Conservation (phyloP, 2,797 vertebrate genomes). For the Poeciliopsis infans region DNA sequence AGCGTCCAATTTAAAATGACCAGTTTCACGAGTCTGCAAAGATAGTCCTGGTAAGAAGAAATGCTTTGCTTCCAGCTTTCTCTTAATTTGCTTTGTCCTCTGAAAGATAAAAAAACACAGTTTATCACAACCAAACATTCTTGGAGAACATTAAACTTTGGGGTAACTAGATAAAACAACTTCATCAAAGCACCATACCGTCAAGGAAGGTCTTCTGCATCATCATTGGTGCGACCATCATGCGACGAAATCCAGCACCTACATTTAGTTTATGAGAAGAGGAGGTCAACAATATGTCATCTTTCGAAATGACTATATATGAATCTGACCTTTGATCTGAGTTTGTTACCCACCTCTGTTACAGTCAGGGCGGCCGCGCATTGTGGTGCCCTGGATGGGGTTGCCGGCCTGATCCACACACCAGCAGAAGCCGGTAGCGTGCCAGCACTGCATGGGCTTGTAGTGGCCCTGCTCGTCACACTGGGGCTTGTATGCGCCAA, state of each 20-base stretch:
- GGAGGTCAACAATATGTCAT: not conserved
- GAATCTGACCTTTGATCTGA: not conserved
- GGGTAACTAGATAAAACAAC: not conserved
- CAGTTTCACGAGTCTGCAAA: conserved; percentile 4
- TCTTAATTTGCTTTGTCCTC: conserved; percentile 22
- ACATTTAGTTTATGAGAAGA: not conserved
- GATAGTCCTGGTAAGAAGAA: conserved; percentile 9
- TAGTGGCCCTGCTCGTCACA: conserved; percentile 89
- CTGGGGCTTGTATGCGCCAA: conserved; percentile 81
- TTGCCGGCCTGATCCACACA: conserved; percentile 87
- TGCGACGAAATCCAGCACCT: not conserved
- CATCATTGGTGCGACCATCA: conserved; percentile 22
- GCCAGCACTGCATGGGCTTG: conserved; percentile 87
- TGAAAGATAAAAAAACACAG: conserved; percentile 46
- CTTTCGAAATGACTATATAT: not conserved
- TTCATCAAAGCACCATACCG: conserved; percentile 30
- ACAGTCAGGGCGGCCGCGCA: conserved; percentile 65
- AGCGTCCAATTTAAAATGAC: not conserved
- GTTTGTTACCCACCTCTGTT: conserved; percentile 52
- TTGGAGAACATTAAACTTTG: not conserved
- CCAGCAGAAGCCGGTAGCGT: conserved; percentile 90
- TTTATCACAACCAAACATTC: not conserved
- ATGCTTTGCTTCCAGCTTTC: not conserved
- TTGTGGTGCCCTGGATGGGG: conserved; percentile 78
- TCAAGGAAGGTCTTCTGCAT: conserved; percentile 41